Conservation (phyloP, 1,140 invertebrate species). For the Antheraea mylitta region DNA sequence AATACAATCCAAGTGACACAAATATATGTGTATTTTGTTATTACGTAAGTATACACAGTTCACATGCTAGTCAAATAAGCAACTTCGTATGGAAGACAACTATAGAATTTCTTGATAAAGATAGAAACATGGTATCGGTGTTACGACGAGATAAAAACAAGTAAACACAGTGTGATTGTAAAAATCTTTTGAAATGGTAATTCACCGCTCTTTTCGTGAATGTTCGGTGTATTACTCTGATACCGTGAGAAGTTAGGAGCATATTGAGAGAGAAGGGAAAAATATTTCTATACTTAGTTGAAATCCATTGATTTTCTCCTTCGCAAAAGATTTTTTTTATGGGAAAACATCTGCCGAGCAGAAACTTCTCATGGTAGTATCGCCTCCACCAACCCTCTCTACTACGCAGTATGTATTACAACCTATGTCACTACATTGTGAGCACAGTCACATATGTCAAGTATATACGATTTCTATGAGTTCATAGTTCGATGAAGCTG, state of each 20-base stretch:
- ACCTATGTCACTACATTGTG: too few species aligned
- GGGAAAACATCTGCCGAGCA: too few species aligned
- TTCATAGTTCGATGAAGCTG: too few species aligned
- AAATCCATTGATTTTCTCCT: too few species aligned
- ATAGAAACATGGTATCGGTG: conserved; percentile 49
- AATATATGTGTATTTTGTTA: neutral
- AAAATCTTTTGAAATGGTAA: conserved; percentile 71
- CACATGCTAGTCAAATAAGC: conserved; percentile 21
- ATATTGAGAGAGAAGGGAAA: neutral
- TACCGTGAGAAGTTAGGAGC: neutral
- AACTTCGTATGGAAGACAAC: conserved; percentile 30
- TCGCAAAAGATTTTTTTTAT: too few species aligned
- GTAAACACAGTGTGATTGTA: conserved; percentile 58
- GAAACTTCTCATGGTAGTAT: too few species aligned
- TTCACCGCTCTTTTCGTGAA: conserved; percentile 31
- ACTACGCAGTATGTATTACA: too few species aligned
- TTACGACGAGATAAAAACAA: conserved; percentile 52
- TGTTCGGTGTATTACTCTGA: neutral
- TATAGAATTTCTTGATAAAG: conserved; percentile 52
- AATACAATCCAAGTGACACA: too few species aligned
- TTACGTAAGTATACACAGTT: conserved; percentile 5
- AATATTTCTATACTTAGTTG: neutral
- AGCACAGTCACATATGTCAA: too few species aligned
- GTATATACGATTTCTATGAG: too few species aligned
- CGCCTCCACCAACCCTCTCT: too few species aligned